These are phyloP conservation scores for Ceuthmochares aereus DNA, from an alignment of 2,113 vertebrate genomes.

Conservation along the genomic window DNA sequence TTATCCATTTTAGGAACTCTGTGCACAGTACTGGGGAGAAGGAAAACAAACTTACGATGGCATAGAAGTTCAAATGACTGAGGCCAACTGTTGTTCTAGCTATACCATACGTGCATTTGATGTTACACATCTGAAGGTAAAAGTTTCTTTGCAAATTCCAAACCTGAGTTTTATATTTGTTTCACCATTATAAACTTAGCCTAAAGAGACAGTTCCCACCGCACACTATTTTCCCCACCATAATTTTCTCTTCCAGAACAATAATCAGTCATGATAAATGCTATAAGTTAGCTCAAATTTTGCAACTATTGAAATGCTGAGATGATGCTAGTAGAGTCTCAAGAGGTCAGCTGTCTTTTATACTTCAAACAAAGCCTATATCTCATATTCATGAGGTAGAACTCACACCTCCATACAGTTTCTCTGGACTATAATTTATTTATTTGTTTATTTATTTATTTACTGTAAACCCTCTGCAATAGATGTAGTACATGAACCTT, in stretches of 20 bases:
- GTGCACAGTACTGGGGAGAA: conserved; percentile 86
- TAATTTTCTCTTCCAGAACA: neutral
- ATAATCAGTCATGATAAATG: neutral
- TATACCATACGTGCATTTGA: conserved; percentile 83
- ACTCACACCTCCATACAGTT: neutral
- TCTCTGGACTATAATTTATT: neutral
- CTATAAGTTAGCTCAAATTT: neutral
- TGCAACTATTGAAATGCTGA: neutral
- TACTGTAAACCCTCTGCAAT: neutral
- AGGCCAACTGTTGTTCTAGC: conserved; percentile 58
- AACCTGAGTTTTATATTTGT: neutral
- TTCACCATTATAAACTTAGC: neutral
- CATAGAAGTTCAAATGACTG: conserved; percentile 81
- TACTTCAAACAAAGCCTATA: neutral
- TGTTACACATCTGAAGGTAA: conserved; percentile 87
- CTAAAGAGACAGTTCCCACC: neutral
- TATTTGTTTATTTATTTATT: neutral
- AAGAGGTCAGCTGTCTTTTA: neutral
- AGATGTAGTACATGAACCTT: neutral
- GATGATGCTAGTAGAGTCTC: neutral
- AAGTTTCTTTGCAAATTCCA: neutral
- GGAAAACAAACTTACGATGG: conserved; percentile 79
- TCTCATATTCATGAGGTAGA: neutral
- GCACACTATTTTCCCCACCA: no score
- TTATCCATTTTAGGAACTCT: conserved; percentile 74